A percentile compares a stretch with the other conserved stretches of the same genome.
Evolutionary conservation across 2,113 vertebrate genomes (phyloP).

Genomic region (Eidolon helvum): DNA sequence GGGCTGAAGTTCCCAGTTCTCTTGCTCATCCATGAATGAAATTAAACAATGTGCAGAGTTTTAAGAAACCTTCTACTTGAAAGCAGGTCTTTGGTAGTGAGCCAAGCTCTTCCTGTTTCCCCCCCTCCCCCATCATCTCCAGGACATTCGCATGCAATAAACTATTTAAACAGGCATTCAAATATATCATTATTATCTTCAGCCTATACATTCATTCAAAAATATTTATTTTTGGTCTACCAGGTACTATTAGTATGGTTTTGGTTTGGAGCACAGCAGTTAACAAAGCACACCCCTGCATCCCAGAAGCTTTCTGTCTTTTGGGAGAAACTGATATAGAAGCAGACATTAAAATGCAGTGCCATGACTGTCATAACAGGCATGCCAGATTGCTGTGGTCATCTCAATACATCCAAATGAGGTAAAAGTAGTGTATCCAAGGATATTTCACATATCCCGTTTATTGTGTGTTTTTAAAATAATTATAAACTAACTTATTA

Average conservation of each 20-base stretch:
- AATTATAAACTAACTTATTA: background rate
- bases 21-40: conserved; percentile 33
- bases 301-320: background rate
- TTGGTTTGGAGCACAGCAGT: background rate
- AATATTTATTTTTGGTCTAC: background rate
- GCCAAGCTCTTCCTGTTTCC: background rate
- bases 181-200: background rate
- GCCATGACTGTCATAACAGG: background rate
- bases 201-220: background rate
- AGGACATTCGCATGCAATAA: background rate
- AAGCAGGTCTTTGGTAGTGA: background rate
- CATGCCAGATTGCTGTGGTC: background rate
- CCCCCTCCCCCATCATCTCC: background rate
- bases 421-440: background rate
- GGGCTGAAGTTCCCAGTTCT: background rate
- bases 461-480: background rate
- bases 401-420: background rate
- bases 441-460: background rate
- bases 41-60: conserved; percentile 11
- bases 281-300: background rate
- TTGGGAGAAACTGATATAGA: background rate
- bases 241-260: background rate
- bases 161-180: background rate
- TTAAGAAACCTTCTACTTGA: background rate
- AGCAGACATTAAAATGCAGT: background rate